Base-by-base conservation (phyloP, 2,888 invertebrate species). In the Coremacera marginata region DNA sequence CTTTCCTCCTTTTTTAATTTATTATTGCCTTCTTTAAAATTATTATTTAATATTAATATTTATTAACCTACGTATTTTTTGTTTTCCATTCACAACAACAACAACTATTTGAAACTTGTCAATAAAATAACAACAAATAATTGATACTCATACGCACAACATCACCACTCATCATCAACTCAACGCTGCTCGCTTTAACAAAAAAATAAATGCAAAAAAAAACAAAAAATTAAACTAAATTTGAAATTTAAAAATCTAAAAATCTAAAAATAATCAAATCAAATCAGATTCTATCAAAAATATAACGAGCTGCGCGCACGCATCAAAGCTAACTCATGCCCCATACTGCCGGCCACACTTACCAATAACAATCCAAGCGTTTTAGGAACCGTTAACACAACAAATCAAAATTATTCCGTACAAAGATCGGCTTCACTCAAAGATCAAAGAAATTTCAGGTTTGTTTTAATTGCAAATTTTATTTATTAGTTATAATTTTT, bases 261-360 rank as follows among this genome's bases (percentile, higher is more conserved):
- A 31, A 31, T 5, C 19, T 60, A 94, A 90, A 94, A 94, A 96
- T 96, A 91, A 93, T 94, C 94, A 78, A 73, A 74, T 27, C 19
- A 37, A 34, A 70, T 37, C 82, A 96, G 95, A 93, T 96, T 95
- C 93, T 95, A 95, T 93, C 94, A 94, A 91, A 94, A 94, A 91
- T 95, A 95, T 91, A 92, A 94, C 90, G 95, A 94, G 92, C 93
- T 95, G 91, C 94, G 94, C 90, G 95, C 94, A 90, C 94, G 95
- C 91, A 95, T 96, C 91, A 95, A 95, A 92, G 95, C 95, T 89
- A 93, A 94, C 86, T 94, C 94, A 90, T 94, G 94, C 90, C 94
- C 94, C 84, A 93, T 93, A 88, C 92, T 94, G 90, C 92, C 92
- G 86, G 92, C 93, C 84, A 90, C 91, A 86, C 91, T 91, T 87